Base-by-base conservation (phyloP, 2,888 invertebrate species). In the Orchesellides sinensis region DNA sequence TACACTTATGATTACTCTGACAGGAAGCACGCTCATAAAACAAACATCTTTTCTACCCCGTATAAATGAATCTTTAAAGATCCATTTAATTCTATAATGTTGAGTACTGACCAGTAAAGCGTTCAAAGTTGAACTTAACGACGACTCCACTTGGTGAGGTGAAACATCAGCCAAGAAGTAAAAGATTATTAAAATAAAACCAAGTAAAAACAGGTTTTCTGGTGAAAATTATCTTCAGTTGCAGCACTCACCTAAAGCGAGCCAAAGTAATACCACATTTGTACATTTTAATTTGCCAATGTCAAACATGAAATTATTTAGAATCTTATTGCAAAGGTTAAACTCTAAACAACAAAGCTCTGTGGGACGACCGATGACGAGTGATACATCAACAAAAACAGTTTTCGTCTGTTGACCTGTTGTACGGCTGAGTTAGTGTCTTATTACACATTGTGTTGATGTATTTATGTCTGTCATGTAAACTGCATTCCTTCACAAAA, bases 231-330 rank as follows among this genome's bases (percentile, higher is more conserved):
- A 4, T 54, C 47, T 47, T 47, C 47, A 47, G 25, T 25, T 14
- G 54, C 25, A 25, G 47, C 61, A 61, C 73, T 52, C 74, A 65
- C 74, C 32, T 6, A 32, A 32, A 10, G 32, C 32, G 66, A 75
- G 75, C 75, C 75, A 75, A 75, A 75, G 40, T 12, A 66, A 56
- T 66, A 54, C 75, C 75, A 27, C 52, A 75, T 75, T 75, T 75
- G 75, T 75, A 75, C 75, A 75, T 75, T 75, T 75, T 75, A 75
- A 75, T 75, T 75, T 75, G 66, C 75, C 75, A 75, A 45, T 75
- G 75, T 75, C 75, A 75, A 66, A 75, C 19, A 52, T 17, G 17
- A 45, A 74, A 35, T 65, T 40, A 74, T 65, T 75, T 54, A 45
- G 29, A 75, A 65, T 54, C n/a, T n/a, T 75, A 63, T 49, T 74